Evolutionary conservation across 2,113 vertebrate species (phyloP).

Genomic region (Todiramphus saurophagus): DNA sequence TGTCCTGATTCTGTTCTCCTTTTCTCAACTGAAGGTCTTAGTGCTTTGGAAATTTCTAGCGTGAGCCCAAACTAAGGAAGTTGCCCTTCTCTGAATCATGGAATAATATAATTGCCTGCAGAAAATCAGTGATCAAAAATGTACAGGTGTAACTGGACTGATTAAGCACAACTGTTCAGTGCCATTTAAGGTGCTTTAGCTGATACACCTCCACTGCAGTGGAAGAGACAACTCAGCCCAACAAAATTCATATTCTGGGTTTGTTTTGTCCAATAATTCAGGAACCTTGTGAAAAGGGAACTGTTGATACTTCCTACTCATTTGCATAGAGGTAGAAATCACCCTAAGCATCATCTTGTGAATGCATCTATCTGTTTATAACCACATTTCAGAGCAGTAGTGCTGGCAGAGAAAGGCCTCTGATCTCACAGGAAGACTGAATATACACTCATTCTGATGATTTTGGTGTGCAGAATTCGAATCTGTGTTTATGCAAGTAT

Average conservation of each 20-base stretch:
- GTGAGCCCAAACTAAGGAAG: background rate
- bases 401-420: background rate
- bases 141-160: background rate
- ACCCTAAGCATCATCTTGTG: background rate
- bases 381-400: background rate
- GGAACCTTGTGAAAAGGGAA: background rate
- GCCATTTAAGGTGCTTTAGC: background rate
- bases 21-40: background rate
- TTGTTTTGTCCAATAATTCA: background rate
- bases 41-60: background rate
- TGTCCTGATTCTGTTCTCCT: background rate
- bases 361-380: background rate
- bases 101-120: background rate
- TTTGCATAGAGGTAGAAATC: background rate
- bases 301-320: background rate
- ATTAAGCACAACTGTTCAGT: background rate
- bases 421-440: background rate
- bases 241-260: background rate
- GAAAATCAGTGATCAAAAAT: background rate
- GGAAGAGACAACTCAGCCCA: background rate
- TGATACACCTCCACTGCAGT: background rate
- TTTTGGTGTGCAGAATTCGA: background rate
- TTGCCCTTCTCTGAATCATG: background rate
- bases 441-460: fast-evolving
- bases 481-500: background rate